Conservation (phyloP, 2,113 vertebrate species). For the Cynocephalus volans region DNA sequence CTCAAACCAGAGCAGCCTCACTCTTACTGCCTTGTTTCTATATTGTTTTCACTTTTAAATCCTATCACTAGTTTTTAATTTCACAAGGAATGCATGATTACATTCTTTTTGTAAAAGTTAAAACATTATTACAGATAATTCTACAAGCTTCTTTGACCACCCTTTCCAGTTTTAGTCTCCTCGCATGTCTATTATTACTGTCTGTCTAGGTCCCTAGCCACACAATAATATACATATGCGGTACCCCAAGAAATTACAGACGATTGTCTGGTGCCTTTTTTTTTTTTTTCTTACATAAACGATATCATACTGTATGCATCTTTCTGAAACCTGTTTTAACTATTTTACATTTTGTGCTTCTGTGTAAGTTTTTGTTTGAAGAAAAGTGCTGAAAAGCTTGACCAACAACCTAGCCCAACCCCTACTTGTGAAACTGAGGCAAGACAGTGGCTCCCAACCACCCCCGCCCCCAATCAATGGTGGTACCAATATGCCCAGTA, state of each 20-base stretch:
- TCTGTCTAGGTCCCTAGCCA: neutral
- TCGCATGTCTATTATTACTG: too few relatives aligned
- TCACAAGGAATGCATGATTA: neutral
- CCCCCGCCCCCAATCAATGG: accelerated
- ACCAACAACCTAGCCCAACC: neutral
- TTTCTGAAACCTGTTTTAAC: neutral
- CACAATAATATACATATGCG: accelerated
- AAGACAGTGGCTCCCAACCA: neutral
- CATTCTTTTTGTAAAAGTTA: neutral
- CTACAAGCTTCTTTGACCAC: too few relatives aligned
- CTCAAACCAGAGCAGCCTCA: neutral
- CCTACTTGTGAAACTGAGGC: neutral
- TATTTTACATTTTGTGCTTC: neutral
- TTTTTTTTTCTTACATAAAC: neutral
- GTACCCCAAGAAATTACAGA: neutral
- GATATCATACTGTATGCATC: too few relatives aligned
- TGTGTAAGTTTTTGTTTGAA: neutral
- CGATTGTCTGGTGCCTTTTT: accelerated
- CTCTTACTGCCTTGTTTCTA: neutral
- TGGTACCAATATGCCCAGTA: neutral
- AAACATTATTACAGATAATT: neutral
- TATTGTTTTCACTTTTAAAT: neutral
- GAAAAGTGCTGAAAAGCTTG: neutral
- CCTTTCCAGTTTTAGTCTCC: neutral
- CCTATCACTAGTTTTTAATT: neutral